A percentile compares a stretch with the other conserved stretches of the same genome.
phyloP scores from a whole-genome alignment of 2,888 invertebrate species.

The Euzetes globulus region DNA sequence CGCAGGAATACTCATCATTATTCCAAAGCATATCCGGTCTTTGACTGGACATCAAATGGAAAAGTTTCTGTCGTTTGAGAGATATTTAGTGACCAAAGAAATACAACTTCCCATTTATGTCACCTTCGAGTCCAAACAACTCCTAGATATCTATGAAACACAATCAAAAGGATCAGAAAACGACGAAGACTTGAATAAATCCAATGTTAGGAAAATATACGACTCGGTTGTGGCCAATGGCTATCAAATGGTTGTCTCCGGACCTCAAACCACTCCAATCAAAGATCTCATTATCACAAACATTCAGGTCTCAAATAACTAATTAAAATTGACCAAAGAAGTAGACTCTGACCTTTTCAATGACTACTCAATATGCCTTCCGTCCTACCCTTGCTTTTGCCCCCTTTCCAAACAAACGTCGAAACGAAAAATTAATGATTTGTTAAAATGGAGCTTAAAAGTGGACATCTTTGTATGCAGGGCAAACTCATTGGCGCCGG shows the following conservation, averaged over 20 bases:
- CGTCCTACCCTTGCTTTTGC: no score
- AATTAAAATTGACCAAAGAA: no score
- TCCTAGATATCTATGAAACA: conserved; percentile 57
- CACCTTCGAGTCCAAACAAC: conserved; percentile 63
- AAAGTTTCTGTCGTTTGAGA: conserved; percentile 60
- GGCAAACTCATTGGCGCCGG: conserved; percentile 70
- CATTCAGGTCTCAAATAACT: conserved; percentile 56
- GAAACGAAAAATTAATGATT: no score
- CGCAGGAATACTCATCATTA: conserved; percentile 75
- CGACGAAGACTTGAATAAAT: neutral
- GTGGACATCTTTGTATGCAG: no score
- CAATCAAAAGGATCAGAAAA: neutral
- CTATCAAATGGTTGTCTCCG: conserved; percentile 79
- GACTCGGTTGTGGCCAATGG: conserved; percentile 87
- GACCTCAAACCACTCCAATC: conserved; percentile 61
- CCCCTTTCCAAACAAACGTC: no score
- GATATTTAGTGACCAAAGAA: conserved; percentile 70
- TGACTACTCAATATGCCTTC: no score
- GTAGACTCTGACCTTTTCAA: neutral
- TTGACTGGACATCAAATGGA: conserved; percentile 18
- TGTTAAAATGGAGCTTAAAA: no score
- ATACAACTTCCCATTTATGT: conserved; percentile 81
- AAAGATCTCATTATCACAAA: conserved; percentile 76
- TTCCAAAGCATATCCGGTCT: conserved; percentile 50
- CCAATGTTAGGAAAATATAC: conserved; percentile 54